phyloP scores from a whole-genome alignment of 2,888 invertebrate species.

The Poecilobothrus nobilitatus region DNA sequence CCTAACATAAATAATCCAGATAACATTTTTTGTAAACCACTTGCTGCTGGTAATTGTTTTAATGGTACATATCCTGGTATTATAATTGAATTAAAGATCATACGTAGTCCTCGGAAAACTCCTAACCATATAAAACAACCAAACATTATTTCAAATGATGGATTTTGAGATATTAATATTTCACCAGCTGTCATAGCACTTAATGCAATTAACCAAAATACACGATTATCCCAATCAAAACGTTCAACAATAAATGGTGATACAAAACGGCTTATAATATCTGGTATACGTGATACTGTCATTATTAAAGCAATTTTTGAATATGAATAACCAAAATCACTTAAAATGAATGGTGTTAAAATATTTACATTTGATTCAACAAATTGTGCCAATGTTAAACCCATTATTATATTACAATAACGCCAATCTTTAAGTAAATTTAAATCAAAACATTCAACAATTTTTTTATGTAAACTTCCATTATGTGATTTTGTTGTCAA shows the following conservation, averaged over 20 bases:
- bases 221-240: slow-evolving; percentile 60
- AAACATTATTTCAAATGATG: slow-evolving; percentile 48
- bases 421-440: slow-evolving; percentile 58
- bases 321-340: slow-evolving; percentile 52
- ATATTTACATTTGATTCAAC: slow-evolving; percentile 66
- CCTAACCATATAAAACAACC: slow-evolving; percentile 56
- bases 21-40: slow-evolving; percentile 58
- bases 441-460: slow-evolving; percentile 60
- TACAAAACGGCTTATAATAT: slow-evolving; percentile 56
- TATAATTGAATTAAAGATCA: slow-evolving; percentile 65
- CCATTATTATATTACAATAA: slow-evolving; percentile 61
- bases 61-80: slow-evolving; percentile 64
- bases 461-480: slow-evolving; percentile 41
- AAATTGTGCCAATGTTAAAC: slow-evolving; percentile 62
- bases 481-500: background rate
- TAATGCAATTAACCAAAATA: slow-evolving; percentile 57
- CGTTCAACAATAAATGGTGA: slow-evolving; percentile 59
- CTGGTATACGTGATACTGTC: slow-evolving; percentile 60
- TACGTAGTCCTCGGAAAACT: slow-evolving; percentile 61
- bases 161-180: slow-evolving; percentile 47
- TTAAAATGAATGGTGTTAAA: slow-evolving; percentile 61
- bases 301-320: slow-evolving; percentile 56
- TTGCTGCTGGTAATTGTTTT: slow-evolving; percentile 59
- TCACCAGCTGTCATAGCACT: slow-evolving; percentile 56
- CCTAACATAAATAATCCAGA: slow-evolving; percentile 55